phyloP scores from a whole-genome alignment of 1,140 invertebrate genomes.

The Drosophila malerkotliana region DNA sequence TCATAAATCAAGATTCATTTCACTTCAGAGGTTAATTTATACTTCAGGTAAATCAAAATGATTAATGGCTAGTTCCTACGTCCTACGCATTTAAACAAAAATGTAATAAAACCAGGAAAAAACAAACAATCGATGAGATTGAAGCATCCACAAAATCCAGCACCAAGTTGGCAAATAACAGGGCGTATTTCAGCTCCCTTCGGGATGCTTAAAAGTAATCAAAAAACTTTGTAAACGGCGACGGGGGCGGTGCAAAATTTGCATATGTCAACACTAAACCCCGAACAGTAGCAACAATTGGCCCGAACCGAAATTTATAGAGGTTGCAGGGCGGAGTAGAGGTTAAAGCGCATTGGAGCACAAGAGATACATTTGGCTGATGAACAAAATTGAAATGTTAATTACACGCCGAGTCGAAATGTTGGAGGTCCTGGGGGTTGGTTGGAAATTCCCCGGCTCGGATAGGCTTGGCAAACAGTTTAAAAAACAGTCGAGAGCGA shows the following conservation, averaged over 20 bases:
- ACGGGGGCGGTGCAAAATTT: constrained; percentile 69
- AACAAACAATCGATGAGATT: constrained; percentile 56
- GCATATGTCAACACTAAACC: constrained; percentile 79
- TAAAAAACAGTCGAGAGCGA: constrained; percentile 73
- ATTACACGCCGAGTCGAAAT: constrained; percentile 55
- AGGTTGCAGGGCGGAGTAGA: constrained; percentile 39
- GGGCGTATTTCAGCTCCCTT: constrained; percentile 3
- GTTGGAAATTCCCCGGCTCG: background rate
- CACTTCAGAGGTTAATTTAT: background rate
- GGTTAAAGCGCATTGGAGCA: constrained; percentile 40
- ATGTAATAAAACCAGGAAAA: constrained; percentile 51
- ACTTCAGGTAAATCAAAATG: background rate
- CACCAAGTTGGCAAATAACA: constrained; percentile 45
- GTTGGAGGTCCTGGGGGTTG: background rate
- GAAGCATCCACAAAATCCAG: constrained; percentile 34
- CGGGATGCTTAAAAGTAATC: constrained; percentile 61
- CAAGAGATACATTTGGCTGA: constrained; percentile 79
- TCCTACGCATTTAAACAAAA: constrained; percentile 8
- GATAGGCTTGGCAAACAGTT: constrained; percentile 67
- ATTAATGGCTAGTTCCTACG: background rate
- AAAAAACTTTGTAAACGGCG: constrained; percentile 55
- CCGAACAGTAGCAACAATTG: constrained; percentile 61
- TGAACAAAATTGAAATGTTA: constrained; percentile 82
- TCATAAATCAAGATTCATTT: too few species aligned
- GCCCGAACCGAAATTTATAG: constrained; percentile 70